Evolutionary conservation across 2,888 invertebrate genomes (phyloP), one percentile per base, ranked within the genome.

Genomic region (Branchipolynoe longqiensis): DNA sequence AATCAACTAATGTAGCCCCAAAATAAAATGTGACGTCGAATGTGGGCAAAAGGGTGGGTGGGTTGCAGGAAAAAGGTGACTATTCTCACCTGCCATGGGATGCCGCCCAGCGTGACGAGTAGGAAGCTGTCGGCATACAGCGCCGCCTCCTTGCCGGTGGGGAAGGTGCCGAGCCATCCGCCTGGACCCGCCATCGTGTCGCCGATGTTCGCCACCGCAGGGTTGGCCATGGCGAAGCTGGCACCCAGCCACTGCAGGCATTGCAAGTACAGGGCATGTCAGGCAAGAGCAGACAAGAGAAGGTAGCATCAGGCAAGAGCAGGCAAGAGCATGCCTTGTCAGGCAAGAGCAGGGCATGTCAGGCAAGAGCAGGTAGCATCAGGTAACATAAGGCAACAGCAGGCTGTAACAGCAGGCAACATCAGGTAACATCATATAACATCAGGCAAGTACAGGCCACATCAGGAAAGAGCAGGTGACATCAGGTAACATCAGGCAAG

Each of bases 301-400:
- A 96, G 96, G 94, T 98, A 97, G 88, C 95, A 95, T 96, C 98
- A 96, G 18, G 98, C 98, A 93, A 98, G 98, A 0, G 99, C 99
- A 89, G 99, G 98, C 93, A 98, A 98, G 96, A 99, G 96, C 98
- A n/a, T n/a, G n/a, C n/a, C n/a, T n/a, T n/a, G n/a, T n/a, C n/a
- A n/a, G n/a, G n/a, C n/a, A n/a, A n/a, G n/a, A n/a, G n/a, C n/a
- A n/a, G n/a, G n/a, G n/a, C n/a, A n/a, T n/a, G n/a, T n/a, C n/a
- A n/a, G n/a, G n/a, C n/a, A n/a, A n/a, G n/a, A n/a, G n/a, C n/a
- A n/a, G n/a, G n/a, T n/a, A n/a, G n/a, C n/a, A n/a, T n/a, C n/a
- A n/a, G n/a, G n/a, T n/a, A n/a, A n/a, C n/a, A n/a, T n/a, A n/a
- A n/a, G n/a, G n/a, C n/a, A n/a, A n/a, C n/a, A n/a, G n/a, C n/a